A percentile compares a stretch with the other conserved stretches of the same genome.
phyloP scores from a whole-genome alignment of 2,113 vertebrate species.

The Hemibagrus wyckioides region DNA sequence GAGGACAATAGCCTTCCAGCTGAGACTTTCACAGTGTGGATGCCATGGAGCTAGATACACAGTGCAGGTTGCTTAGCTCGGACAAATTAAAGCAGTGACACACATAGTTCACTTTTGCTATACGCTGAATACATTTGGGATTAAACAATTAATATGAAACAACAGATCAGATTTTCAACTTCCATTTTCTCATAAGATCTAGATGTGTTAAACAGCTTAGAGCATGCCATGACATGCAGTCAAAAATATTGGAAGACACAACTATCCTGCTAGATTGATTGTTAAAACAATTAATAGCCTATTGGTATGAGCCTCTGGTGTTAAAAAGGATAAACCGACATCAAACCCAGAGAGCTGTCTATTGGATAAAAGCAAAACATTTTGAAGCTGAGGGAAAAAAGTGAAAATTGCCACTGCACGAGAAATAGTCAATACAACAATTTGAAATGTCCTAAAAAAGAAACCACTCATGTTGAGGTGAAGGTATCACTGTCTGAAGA shows the following conservation, averaged over 20 bases:
- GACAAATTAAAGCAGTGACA: slow-evolving; percentile 64
- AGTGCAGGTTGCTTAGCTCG: slow-evolving; percentile 52
- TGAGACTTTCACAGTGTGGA: slow-evolving; percentile 71
- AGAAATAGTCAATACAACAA: background rate
- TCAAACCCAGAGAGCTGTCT: too few species aligned
- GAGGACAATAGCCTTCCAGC: slow-evolving; percentile 73
- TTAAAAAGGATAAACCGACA: too few species aligned
- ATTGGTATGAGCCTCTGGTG: too few species aligned
- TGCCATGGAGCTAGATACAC: slow-evolving; percentile 57
- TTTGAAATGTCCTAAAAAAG: background rate
- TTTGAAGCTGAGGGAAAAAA: too few species aligned
- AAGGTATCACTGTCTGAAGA: background rate
- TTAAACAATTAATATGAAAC: background rate
- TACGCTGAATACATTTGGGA: background rate
- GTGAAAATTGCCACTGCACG: too few species aligned
- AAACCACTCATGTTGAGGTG: background rate
- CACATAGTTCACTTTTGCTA: background rate
- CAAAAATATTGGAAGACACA: background rate
- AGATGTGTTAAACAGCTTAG: background rate
- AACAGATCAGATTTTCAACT: background rate
- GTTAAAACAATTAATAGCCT: too few species aligned
- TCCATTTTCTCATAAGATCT: background rate
- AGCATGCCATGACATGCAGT: too few species aligned
- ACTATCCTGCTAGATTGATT: too few species aligned
- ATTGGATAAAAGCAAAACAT: too few species aligned